phyloP scores from a whole-genome alignment of 2,888 invertebrate species.

The Mesorhabditis spiculigera region DNA sequence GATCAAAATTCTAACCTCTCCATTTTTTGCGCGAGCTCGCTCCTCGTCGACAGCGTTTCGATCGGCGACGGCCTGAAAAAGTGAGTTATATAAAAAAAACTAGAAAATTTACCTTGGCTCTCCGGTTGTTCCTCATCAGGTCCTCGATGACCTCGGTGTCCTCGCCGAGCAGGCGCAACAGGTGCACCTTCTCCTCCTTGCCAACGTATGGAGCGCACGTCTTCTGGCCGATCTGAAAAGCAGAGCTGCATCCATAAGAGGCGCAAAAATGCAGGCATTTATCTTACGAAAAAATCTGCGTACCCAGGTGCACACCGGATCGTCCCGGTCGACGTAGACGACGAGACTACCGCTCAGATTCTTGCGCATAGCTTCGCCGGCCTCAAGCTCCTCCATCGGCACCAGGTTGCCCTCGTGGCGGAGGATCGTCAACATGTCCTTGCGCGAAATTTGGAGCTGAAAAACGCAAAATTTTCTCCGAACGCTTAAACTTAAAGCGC shows the following conservation, averaged over 20 bases:
- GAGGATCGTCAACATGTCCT: slow-evolving; percentile 37
- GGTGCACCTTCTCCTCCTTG: slow-evolving; percentile 47
- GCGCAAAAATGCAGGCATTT: not conserved
- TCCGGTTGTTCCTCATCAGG: slow-evolving; percentile 43
- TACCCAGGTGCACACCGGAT: slow-evolving; percentile 45
- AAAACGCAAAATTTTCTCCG: not conserved
- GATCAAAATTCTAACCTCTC: slow-evolving; percentile 1
- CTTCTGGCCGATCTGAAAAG: slow-evolving; percentile 43
- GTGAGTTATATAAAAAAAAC: not conserved
- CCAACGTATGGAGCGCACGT: slow-evolving; percentile 44
- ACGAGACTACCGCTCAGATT: slow-evolving; percentile 31
- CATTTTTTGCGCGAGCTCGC: not conserved
- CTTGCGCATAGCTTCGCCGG: slow-evolving; percentile 26
- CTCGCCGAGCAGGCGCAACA: slow-evolving; percentile 42
- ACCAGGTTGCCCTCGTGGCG: slow-evolving; percentile 36
- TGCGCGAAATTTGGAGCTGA: slow-evolving; percentile 25
- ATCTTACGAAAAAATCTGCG: slow-evolving; percentile 1
- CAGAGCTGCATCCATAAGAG: not conserved
- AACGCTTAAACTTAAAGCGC: not conserved
- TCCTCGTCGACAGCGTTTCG: not conserved
- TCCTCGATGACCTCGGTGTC: slow-evolving; percentile 39
- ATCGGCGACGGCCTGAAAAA: not conserved
- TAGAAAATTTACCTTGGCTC: slow-evolving; percentile 30
- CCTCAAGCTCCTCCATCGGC: slow-evolving; percentile 28
- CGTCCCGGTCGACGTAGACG: slow-evolving; percentile 36